Base-by-base conservation (phyloP, 2,797 vertebrate genomes). In the Clarias laeviceps region DNA sequence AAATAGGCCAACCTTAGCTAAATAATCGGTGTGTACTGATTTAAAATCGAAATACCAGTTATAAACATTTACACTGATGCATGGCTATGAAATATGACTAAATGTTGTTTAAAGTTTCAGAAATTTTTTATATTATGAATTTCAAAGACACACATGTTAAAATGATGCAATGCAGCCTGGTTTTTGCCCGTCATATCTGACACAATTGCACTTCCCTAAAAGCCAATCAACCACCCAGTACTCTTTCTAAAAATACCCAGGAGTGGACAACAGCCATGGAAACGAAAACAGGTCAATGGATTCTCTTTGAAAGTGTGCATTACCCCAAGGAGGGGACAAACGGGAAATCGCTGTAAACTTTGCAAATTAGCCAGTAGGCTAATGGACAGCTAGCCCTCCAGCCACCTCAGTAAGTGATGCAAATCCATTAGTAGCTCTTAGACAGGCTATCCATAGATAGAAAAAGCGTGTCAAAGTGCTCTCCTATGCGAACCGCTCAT, bases 321-420 rank as follows among this genome's bases (percentile, higher is more conserved):
- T 34, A 37, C 77, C 54, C 66, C 32, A 15, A 15, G 17, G 37
- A 50, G 8, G 57, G 37, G 57, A 50, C 57, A 72, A 73, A 27
- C 40, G 1, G 29, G 24, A 83, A 62, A 74, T 40, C 17, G 5
- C 50, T 92, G 92, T 94, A 93, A 91, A 93, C 90, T 93, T 93
- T 93, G 92, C 91, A 92, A 89, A 90, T 93, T 93, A 92, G 87
- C 92, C 84, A 85, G 87, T 83, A 88, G 84, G 88, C 91, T 93
- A 94, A 94, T 94, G 93, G 93, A 91, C 89, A 91, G 91, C 87
- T 90, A 87, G 83, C 90, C 89, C 85, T 50, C 59, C 1, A 62
- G 18, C 32, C 69, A 74, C 40, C 40, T 59, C 32, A 27, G 56
- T 56, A 40, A 34, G 62, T 74, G 61, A 77, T n/a, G 24, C 17